Percentiles rank a stretch among this genome's conserved stretches.
Conservation (phyloP, 1,140 invertebrate species). For the Aphaenogaster floridana region DNA sequence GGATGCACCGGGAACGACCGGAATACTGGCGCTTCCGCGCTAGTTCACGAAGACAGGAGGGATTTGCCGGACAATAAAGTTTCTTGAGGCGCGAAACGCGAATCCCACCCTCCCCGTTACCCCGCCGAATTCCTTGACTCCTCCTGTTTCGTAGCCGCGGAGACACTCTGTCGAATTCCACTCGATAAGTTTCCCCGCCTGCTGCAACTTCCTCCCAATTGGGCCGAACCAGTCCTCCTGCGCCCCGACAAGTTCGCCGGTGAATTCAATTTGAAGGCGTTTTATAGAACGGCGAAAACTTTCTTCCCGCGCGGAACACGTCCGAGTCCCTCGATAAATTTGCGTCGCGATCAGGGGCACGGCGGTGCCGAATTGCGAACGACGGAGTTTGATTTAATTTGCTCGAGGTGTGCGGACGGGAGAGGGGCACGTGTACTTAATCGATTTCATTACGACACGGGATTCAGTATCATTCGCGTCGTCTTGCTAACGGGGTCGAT, state of each 20-base stretch:
- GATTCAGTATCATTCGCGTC: slow-evolving; percentile 5
- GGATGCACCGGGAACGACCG: neutral
- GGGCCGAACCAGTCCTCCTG: neutral
- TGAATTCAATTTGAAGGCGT: slow-evolving; percentile 45
- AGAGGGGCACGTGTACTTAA: neutral
- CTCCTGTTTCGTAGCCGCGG: neutral
- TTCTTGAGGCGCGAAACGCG: neutral
- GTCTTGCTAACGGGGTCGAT: slow-evolving; percentile 22
- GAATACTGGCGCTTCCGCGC: neutral
- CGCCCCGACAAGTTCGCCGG: slow-evolving; percentile 9
- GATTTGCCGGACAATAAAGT: slow-evolving; percentile 5
- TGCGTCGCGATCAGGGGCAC: neutral
- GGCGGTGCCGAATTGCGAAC: neutral
- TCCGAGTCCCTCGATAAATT: slow-evolving; percentile 5
- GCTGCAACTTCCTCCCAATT: slow-evolving; percentile 14
- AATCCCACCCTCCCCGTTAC: neutral
- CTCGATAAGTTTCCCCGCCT: slow-evolving; percentile 29
- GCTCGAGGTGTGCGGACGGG: neutral
- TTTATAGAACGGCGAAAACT: slow-evolving; percentile 34
- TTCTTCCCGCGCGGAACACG: neutral
- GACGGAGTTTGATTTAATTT: slow-evolving; percentile 48
- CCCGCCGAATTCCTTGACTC: slow-evolving; percentile 35
- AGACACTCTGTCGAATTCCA: slow-evolving; percentile 16
- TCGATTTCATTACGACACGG: slow-evolving; percentile 45
- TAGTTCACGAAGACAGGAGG: neutral